These are phyloP conservation scores for Machimus rusticus DNA, from an alignment of 2,888 invertebrate species.

Conservation along the genomic window DNA sequence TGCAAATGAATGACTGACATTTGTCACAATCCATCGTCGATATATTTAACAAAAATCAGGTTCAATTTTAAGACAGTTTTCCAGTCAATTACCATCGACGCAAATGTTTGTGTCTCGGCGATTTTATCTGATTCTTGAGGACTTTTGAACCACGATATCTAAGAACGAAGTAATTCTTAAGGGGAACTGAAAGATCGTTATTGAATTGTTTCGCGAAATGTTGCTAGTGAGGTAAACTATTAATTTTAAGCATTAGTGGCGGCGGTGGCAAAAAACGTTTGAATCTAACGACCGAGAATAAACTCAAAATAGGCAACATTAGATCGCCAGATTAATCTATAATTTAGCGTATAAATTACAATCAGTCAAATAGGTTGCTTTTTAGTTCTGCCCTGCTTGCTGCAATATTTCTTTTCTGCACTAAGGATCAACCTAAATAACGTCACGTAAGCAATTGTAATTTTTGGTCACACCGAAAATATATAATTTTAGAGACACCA, in stretches of 20 bases:
- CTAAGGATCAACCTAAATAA: slow-evolving; percentile 17
- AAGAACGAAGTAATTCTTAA: not conserved
- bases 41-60: not conserved
- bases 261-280: not conserved
- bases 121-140: not conserved
- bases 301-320: not conserved
- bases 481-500: slow-evolving; percentile 16
- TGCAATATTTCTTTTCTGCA: not conserved
- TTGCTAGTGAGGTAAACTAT: not conserved
- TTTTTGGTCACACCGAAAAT: not conserved
- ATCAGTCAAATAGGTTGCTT: slow-evolving; percentile 7
- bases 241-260: not conserved
- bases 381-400: not conserved
- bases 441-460: slow-evolving; percentile 14
- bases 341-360: slow-evolving; percentile 25
- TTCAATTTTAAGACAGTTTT: not conserved
- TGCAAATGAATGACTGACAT: not conserved
- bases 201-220: not conserved
- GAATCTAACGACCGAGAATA: not conserved
- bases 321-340: slow-evolving; percentile 12
- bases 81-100: not conserved
- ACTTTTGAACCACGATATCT: not conserved
- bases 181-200: not conserved
- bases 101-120: not conserved
- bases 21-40: not conserved